Evolutionary conservation across 2,797 vertebrate genomes (phyloP).

Genomic region (Sebastes vulpes): DNA sequence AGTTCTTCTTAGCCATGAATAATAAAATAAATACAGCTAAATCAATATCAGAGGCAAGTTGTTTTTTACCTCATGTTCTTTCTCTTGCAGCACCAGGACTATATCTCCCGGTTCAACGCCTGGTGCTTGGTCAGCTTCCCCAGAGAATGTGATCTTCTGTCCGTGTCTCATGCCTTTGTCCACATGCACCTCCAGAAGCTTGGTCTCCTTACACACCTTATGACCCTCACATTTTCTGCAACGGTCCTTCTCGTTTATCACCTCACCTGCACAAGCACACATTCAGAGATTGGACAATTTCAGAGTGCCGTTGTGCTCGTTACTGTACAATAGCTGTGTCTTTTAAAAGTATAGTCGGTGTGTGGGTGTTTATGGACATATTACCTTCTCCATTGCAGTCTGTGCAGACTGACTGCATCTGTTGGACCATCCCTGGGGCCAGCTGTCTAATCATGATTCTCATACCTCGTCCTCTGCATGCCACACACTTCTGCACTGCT

Average conservation of each 20-base stretch:
- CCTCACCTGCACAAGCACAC: slow-evolving; percentile 88
- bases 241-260: slow-evolving; percentile 98
- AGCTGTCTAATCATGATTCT: slow-evolving; percentile 99
- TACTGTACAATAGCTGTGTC: not conserved
- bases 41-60: not conserved
- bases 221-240: slow-evolving; percentile 99
- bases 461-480: slow-evolving; percentile 95
- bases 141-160: slow-evolving; percentile 97
- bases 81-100: slow-evolving; percentile 96
- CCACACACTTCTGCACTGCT: slow-evolving; percentile 96
- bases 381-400: slow-evolving; percentile 98
- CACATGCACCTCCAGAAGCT: slow-evolving; percentile 98
- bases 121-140: slow-evolving; percentile 98
- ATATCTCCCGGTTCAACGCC: slow-evolving; percentile 97
- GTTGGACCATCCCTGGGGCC: slow-evolving; percentile 98
- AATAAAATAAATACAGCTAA: not conserved
- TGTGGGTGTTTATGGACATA: slow-evolving; percentile 6
- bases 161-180: slow-evolving; percentile 99
- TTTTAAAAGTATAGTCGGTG: not conserved
- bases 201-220: slow-evolving; percentile 98
- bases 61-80: slow-evolving; percentile 93
- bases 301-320: not conserved
- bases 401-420: slow-evolving; percentile 99
- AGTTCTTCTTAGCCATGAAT: not conserved
- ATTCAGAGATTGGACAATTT: not conserved